These are phyloP conservation scores for Sarcophilus harrisii DNA, from an alignment of 2,797 vertebrate genomes.

Conservation along the genomic window DNA sequence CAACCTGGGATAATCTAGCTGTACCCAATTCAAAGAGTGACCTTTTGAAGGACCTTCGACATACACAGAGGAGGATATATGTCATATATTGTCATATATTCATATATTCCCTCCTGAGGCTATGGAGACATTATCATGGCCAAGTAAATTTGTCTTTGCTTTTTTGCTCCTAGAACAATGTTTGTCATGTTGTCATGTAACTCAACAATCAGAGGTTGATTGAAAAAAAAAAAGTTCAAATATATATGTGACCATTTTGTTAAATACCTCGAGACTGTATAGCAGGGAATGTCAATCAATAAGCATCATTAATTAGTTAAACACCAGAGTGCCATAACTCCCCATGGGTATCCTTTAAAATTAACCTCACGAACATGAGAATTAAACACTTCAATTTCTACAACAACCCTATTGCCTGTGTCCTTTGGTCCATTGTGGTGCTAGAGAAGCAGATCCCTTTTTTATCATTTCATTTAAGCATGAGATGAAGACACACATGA, in stretches of 20 bases:
- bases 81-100: too few relatives aligned
- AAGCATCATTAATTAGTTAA: not conserved
- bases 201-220: not conserved
- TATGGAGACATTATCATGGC: not conserved
- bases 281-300: not conserved
- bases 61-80: too few relatives aligned
- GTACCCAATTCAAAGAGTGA: not conserved
- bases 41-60: not conserved
- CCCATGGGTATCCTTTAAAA: not conserved
- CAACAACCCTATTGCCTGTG: not conserved
- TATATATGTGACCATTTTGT: not conserved
- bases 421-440: not conserved
- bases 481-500: not conserved
- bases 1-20: not conserved
- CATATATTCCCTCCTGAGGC: not conserved
- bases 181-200: not conserved
- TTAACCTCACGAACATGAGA: not conserved
- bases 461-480: not conserved
- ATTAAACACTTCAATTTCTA: not conserved
- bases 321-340: not conserved
- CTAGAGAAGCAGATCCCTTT: not conserved
- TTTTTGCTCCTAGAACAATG: not conserved
- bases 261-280: not conserved
- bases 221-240: not conserved
- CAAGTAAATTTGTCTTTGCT: not conserved